These are phyloP conservation scores for Meriones psammophilus DNA, from an alignment of 2,797 vertebrate genomes.

Conservation along the genomic window DNA sequence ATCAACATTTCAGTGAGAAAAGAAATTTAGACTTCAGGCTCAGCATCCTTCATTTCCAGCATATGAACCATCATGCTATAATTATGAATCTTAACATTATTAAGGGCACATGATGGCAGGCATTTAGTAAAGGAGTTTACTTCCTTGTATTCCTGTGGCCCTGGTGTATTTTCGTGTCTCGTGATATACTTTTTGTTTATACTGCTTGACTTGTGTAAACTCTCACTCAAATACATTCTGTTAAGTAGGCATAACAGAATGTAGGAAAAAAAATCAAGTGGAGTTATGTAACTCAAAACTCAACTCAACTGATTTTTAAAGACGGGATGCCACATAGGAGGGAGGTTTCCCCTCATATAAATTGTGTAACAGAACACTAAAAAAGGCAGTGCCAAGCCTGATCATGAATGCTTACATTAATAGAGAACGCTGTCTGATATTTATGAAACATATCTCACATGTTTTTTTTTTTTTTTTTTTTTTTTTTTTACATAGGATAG, in stretches of 20 bases:
- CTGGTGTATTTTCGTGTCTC: not conserved
- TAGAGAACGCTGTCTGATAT: not conserved
- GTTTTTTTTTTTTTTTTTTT: too few species aligned
- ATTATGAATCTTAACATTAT: not conserved
- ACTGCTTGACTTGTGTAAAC: not conserved
- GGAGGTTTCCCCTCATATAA: not conserved
- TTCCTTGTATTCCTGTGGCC: not conserved
- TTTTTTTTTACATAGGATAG: not conserved
- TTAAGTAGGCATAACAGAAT: constrained; percentile 16
- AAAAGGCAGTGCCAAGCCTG: not conserved
- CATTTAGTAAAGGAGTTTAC: not conserved
- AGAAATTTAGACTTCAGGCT: not conserved
- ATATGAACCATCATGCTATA: not conserved
- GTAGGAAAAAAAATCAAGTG: not conserved
- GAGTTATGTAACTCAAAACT: not conserved
- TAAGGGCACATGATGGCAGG: not conserved
- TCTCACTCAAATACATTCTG: too few species aligned
- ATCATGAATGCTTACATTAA: not conserved
- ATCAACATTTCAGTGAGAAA: not conserved
- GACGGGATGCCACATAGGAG: not conserved
- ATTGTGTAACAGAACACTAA: not conserved
- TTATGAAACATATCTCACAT: not conserved
- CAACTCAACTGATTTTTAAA: not conserved
- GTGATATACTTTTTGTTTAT: not conserved
- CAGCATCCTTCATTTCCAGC: not conserved